A percentile compares a stretch with the other conserved stretches of the same genome.
These are phyloP conservation scores for Poecilia latipinna DNA, from an alignment of 2,113 vertebrate genomes.

Conservation along the genomic window DNA sequence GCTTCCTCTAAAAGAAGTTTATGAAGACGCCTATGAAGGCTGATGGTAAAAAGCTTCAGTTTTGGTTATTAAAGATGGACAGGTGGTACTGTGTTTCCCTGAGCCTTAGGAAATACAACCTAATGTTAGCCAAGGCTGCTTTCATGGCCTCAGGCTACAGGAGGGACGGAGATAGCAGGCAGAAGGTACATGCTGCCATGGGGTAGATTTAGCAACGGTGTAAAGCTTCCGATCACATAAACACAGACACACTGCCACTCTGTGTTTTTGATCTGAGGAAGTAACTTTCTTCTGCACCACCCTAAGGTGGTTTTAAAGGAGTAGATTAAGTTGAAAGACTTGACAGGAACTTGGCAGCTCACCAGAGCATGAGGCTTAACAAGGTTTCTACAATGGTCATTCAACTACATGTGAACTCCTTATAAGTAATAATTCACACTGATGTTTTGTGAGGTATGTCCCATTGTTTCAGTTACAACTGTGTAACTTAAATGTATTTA, in stretches of 20 bases:
- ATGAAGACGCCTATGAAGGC: constrained; percentile 44
- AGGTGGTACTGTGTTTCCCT: constrained; percentile 71
- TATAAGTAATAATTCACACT: not conserved
- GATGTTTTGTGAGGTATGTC: no score
- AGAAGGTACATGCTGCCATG: constrained; percentile 67
- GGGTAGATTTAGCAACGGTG: constrained; percentile 63
- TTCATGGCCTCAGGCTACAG: constrained; percentile 69
- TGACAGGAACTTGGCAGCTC: constrained; percentile 56
- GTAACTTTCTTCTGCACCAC: constrained; percentile 48
- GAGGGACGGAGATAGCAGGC: constrained; percentile 65
- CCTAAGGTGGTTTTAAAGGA: constrained; percentile 27
- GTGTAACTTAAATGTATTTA: not conserved
- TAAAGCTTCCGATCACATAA: constrained; percentile 58
- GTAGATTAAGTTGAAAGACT: constrained; percentile 59
- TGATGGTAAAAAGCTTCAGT: constrained; percentile 59
- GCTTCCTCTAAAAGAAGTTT: constrained; percentile 32
- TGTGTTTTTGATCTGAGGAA: constrained; percentile 49
- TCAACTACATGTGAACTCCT: not conserved
- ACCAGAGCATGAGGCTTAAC: constrained; percentile 26
- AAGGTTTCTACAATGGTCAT: not conserved
- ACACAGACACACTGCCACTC: constrained; percentile 25
- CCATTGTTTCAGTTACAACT: not conserved
- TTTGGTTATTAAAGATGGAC: constrained; percentile 67
- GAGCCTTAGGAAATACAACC: constrained; percentile 70
- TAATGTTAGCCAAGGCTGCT: constrained; percentile 71